A percentile compares a stretch with the other conserved stretches of the same genome.
Conservation (phyloP, 2,797 vertebrate genomes). For the Bryconaethiops microstoma region DNA sequence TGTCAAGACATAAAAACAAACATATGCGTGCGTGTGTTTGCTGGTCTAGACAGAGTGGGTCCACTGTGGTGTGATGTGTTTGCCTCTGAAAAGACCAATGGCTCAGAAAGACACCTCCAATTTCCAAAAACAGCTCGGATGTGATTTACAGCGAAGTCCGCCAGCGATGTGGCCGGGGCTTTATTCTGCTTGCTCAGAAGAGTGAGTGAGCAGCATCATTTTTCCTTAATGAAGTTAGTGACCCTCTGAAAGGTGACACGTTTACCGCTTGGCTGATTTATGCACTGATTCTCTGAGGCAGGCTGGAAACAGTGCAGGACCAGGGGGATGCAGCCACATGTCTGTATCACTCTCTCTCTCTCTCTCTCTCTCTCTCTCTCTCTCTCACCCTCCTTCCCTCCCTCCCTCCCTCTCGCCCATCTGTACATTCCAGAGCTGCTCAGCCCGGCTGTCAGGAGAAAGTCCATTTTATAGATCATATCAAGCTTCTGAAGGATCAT, state of each 20-base stretch:
- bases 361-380: not conserved
- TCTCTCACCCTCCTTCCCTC: not conserved
- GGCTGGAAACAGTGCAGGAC: slow-evolving; percentile 75
- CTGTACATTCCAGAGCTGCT: slow-evolving; percentile 12
- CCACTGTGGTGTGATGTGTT: slow-evolving; percentile 60
- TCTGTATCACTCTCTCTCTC: slow-evolving; percentile 33
- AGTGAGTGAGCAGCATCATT: slow-evolving; percentile 78
- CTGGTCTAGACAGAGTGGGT: slow-evolving; percentile 44
- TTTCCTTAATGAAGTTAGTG: slow-evolving; percentile 86
- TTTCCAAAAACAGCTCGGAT: slow-evolving; percentile 64
- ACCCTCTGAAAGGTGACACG: slow-evolving; percentile 85
- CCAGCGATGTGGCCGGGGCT: slow-evolving; percentile 63
- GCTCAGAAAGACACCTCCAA: slow-evolving; percentile 64
- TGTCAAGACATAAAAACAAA: not conserved
- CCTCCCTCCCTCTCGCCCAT: not conserved
- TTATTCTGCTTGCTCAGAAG: slow-evolving; percentile 72
- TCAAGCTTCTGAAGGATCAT: slow-evolving; percentile 27
- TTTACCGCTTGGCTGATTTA: slow-evolving; percentile 83
- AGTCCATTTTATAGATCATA: slow-evolving; percentile 20
- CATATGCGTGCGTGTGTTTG: slow-evolving; percentile 33
- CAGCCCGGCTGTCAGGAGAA: slow-evolving; percentile 4
- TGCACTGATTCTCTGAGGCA: slow-evolving; percentile 76
- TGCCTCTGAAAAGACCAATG: slow-evolving; percentile 65
- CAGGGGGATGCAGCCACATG: slow-evolving; percentile 55
- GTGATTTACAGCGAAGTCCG: slow-evolving; percentile 68